Evolutionary conservation across 2,888 invertebrate species (phyloP), one percentile per base, ranked within the genome.

Genomic region (Erpobdella octoculata): DNA sequence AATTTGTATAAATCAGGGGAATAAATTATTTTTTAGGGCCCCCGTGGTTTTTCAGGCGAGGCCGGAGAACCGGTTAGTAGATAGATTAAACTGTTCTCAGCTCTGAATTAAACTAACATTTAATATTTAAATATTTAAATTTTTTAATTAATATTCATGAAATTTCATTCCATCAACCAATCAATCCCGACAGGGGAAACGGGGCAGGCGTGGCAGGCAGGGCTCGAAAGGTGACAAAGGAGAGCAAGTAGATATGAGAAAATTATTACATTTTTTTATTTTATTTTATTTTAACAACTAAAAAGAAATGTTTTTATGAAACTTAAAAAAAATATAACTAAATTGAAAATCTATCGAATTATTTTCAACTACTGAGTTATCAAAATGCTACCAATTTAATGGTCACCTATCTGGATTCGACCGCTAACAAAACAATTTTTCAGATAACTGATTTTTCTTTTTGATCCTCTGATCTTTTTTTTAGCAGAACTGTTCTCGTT

Each of bases 161-260:
- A n/a, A n/a, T n/a, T n/a, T 48, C 28, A 21, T 28, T 68, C 31
- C 35, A 46, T 48, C 31, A 21, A 9, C 21, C 1, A 2, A n/a
- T 53, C 21, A 21, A 9, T 53, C 18, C 21, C 37, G 37, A 18
- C 62, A 92, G 91, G 93, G 93, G 71, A 90, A 90, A 71, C 86
- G 88, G 74, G 94, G 94, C 74, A 92, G 91, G 85, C 88, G 93
- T 78, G 95, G 95, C 71, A 88, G 91, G 78, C 92, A 91, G 85
- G 95, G 95, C 38, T 91, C 92, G 84, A 89, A 89, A 80, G 95
- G 95, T 53, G 90, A 91, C 80, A 92, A 92, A 85, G 95, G 95
- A 72, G 93, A 93, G 80, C 92, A 92, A 79, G 83, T 83, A 28
- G 38, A 31, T 21, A 15, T 15, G n/a, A 15, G n/a, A 15, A 15